phyloP scores from a whole-genome alignment of 2,888 invertebrate species.

The Molorchus minor region DNA sequence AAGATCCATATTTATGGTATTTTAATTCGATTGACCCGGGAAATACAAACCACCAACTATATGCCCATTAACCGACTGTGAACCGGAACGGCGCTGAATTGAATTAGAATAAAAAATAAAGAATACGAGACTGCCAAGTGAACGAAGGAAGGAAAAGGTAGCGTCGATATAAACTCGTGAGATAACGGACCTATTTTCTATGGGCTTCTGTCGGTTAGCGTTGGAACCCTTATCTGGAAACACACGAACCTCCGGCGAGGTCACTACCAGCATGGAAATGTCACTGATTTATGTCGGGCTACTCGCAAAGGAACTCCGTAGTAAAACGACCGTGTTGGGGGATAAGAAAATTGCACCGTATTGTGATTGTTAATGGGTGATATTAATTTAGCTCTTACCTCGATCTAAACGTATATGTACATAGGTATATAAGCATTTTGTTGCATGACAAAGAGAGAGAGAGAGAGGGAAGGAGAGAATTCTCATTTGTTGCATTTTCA shows the following conservation, averaged over 20 bases:
- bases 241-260: constrained; percentile 52
- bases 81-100: constrained; percentile 15
- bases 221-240: constrained; percentile 54
- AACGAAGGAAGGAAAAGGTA: constrained; percentile 31
- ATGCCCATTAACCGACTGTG: background rate
- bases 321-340: constrained; percentile 8
- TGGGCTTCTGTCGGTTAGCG: constrained; percentile 54
- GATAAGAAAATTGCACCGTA: constrained; percentile 18
- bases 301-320: constrained; percentile 6
- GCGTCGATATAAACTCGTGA: constrained; percentile 45
- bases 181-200: constrained; percentile 45
- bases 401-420: background rate
- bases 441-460: background rate
- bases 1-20: too few species aligned
- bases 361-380: constrained; percentile 14
- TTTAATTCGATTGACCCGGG: too few species aligned
- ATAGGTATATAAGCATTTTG: background rate
- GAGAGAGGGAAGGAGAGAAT: too few species aligned
- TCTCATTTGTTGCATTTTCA: too few species aligned
- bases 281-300: constrained; percentile 49
- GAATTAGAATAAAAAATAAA: constrained; percentile 33
- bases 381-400: constrained; percentile 10
- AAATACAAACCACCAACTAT: constrained; percentile 15
- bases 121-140: constrained; percentile 27
- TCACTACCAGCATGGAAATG: constrained; percentile 55